These are phyloP conservation scores for Sebastes matsubarae DNA, from an alignment of 2,797 vertebrate genomes.

Conservation along the genomic window DNA sequence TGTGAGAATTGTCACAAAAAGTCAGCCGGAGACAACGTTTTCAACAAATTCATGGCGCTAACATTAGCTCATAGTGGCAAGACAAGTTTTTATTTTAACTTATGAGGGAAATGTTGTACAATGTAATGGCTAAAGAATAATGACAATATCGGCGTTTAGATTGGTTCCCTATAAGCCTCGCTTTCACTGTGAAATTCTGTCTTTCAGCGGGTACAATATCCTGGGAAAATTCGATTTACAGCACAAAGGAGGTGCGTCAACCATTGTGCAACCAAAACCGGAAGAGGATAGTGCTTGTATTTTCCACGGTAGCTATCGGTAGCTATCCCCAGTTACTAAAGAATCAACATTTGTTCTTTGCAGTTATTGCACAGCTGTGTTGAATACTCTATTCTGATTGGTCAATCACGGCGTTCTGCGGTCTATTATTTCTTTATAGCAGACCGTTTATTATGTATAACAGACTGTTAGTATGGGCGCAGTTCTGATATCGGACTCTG, in stretches of 20 bases:
- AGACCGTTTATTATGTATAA: too few relatives aligned
- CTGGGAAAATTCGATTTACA: not conserved
- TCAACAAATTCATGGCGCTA: not conserved
- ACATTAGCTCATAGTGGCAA: not conserved
- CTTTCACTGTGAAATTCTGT: not conserved
- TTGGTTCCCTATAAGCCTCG: not conserved
- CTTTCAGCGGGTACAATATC: not conserved
- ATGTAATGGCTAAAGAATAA: not conserved
- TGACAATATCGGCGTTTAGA: not conserved
- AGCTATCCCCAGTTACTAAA: not conserved
- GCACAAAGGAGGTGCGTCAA: not conserved
- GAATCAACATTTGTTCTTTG: not conserved
- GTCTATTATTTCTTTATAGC: too few relatives aligned
- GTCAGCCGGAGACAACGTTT: not conserved
- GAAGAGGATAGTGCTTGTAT: not conserved
- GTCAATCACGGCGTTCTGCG: too few relatives aligned
- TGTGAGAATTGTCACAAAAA: conserved; percentile 1
- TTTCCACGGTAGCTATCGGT: not conserved
- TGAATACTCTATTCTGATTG: too few relatives aligned
- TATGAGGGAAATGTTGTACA: not conserved
- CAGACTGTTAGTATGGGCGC: too few relatives aligned
- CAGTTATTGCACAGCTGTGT: not conserved
- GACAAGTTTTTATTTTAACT: not conserved
- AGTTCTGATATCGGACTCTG: too few relatives aligned
- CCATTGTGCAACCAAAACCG: not conserved